A percentile compares a stretch with the other conserved stretches of the same genome.
These are phyloP conservation scores for Cerastis rubricosa DNA, from an alignment of 2,888 invertebrate species.

Conservation along the genomic window DNA sequence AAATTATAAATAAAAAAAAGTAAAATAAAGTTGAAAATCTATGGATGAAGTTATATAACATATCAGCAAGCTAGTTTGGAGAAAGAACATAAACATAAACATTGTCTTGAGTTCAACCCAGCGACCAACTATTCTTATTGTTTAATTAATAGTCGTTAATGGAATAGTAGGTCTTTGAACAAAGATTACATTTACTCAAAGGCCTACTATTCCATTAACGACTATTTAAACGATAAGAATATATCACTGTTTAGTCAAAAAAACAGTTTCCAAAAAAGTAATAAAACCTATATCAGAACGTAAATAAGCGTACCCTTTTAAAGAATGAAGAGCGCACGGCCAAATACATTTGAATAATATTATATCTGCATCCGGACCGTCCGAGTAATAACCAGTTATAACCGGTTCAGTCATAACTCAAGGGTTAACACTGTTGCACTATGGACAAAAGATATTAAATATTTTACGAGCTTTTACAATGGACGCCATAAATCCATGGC, in stretches of 20 bases:
- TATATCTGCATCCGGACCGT: conserved; percentile 22
- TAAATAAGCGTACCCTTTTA: background rate
- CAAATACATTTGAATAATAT: conserved; percentile 16
- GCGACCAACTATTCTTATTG: too few species aligned
- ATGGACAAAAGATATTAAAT: conserved; percentile 58
- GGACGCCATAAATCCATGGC: conserved; percentile 52
- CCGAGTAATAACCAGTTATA: conserved; percentile 36
- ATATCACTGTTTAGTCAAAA: background rate
- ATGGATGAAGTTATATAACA: too few species aligned
- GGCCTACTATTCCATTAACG: too few species aligned
- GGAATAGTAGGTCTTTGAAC: too few species aligned
- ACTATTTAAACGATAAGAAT: too few species aligned
- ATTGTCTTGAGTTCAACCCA: too few species aligned
- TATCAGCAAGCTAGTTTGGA: too few species aligned
- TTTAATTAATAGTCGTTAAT: too few species aligned
- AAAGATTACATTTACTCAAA: too few species aligned
- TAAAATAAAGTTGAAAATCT: too few species aligned
- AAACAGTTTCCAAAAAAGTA: background rate
- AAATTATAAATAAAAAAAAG: too few species aligned
- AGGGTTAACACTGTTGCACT: conserved; percentile 44
- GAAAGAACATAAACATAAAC: too few species aligned
- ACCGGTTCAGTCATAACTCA: conserved; percentile 42
- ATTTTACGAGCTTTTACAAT: conserved; percentile 58
- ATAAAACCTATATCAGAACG: background rate
- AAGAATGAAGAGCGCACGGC: background rate